Conservation (phyloP, 2,797 vertebrate genomes). For the Clarias platycephalus region DNA sequence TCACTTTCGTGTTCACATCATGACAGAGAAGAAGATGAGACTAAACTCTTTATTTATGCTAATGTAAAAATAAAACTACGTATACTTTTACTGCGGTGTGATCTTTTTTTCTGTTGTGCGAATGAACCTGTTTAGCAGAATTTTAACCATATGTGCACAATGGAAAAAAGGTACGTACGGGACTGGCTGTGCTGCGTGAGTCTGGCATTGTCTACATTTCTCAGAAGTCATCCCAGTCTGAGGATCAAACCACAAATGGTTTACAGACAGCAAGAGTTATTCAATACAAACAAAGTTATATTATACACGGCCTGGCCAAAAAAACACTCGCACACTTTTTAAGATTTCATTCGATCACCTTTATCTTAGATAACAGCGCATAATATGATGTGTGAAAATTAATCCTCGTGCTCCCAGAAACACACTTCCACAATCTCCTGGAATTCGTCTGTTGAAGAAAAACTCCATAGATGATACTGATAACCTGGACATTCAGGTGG, state of each 20-base stretch:
- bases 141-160: not conserved
- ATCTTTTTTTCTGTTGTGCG: too few species aligned
- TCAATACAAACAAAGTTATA: not conserved
- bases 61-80: constrained; percentile 14
- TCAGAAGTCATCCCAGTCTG: not conserved
- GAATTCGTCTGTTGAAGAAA: too few species aligned
- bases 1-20: not conserved
- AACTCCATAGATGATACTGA: too few species aligned
- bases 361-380: too few species aligned
- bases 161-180: not conserved
- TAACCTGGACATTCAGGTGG: too few species aligned
- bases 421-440: too few species aligned
- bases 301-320: not conserved
- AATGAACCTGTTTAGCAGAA: not conserved
- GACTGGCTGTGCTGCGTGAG: not conserved
- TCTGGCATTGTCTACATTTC: not conserved
- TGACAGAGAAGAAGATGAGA: constrained; percentile 3
- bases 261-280: not conserved
- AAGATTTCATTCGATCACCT: too few species aligned
- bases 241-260: not conserved
- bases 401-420: too few species aligned
- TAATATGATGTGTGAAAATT: too few species aligned
- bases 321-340: too few species aligned
- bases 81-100: not conserved
- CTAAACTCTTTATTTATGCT: constrained; percentile 20